phyloP scores from a whole-genome alignment of 2,888 invertebrate genomes.

The Eupsilia transversa region DNA sequence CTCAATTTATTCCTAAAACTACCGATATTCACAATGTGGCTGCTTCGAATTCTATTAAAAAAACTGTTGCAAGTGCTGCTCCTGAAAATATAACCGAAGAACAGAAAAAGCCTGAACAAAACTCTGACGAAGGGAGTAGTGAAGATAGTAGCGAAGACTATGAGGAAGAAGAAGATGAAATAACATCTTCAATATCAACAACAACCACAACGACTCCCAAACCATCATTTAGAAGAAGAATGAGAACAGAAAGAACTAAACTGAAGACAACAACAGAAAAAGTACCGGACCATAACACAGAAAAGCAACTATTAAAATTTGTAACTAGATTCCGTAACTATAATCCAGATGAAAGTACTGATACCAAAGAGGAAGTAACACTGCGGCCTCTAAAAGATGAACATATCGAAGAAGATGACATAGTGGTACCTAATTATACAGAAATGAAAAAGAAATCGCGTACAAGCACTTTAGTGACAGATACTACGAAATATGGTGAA shows the following conservation, averaged over 20 bases:
- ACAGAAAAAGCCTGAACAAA: slow-evolving; percentile 28
- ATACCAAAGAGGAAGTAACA: slow-evolving; percentile 48
- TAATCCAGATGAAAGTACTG: slow-evolving; percentile 63
- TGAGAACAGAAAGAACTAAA: slow-evolving; percentile 46
- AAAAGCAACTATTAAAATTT: slow-evolving; percentile 75
- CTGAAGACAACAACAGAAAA: slow-evolving; percentile 70
- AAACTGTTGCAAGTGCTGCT: slow-evolving; percentile 66
- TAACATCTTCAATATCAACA: slow-evolving; percentile 66
- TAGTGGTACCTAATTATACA: slow-evolving; percentile 76
- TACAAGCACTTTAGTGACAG: slow-evolving; percentile 86
- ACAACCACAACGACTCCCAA: slow-evolving; percentile 76
- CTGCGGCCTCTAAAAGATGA: slow-evolving; percentile 29
- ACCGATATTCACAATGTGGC: slow-evolving; percentile 73
- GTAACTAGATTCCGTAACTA: slow-evolving; percentile 81
- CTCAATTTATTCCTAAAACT: slow-evolving; percentile 72
- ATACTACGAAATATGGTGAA: slow-evolving; percentile 84
- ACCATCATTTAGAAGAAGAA: slow-evolving; percentile 74
- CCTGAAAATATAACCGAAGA: slow-evolving; percentile 13
- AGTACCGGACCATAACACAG: slow-evolving; percentile 63
- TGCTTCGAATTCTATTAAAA: slow-evolving; percentile 75
- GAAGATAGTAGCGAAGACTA: slow-evolving; percentile 71
- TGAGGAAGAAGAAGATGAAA: slow-evolving; percentile 68
- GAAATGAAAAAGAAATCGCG: slow-evolving; percentile 85
- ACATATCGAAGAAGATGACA: slow-evolving; percentile 52
- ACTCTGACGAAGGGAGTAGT: slow-evolving; percentile 67